Conservation (phyloP, 2,888 invertebrate genomes). For the Microdon myrmicae region DNA sequence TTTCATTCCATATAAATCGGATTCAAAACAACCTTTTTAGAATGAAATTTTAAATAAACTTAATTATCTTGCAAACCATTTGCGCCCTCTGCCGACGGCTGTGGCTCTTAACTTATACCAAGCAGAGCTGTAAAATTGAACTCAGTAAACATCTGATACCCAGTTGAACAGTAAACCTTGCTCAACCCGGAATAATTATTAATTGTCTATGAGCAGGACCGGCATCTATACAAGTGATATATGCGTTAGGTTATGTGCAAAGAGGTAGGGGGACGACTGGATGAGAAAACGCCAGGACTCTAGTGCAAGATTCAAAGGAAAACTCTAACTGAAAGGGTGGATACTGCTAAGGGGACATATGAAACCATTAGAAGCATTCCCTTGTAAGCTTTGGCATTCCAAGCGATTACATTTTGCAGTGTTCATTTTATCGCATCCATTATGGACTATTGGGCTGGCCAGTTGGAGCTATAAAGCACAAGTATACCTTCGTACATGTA, state of each 20-base stretch:
- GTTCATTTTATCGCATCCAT: constrained; percentile 33
- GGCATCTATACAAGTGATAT: constrained; percentile 1
- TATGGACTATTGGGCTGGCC: not conserved
- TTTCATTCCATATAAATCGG: constrained; percentile 16
- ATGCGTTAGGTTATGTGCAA: not conserved
- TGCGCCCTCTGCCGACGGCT: constrained; percentile 1
- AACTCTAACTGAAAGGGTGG: too few relatives aligned
- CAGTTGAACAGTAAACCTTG: constrained; percentile 31
- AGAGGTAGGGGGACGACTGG: too few relatives aligned
- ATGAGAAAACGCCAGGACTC: too few relatives aligned
- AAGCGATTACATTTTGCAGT: constrained; percentile 35
- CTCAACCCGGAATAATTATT: constrained; percentile 38
- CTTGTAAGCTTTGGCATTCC: constrained; percentile 29
- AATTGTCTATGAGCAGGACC: constrained; percentile 27
- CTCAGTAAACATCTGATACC: constrained; percentile 38
- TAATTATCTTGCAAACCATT: constrained; percentile 6
- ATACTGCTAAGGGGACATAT: too few relatives aligned
- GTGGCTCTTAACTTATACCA: not conserved
- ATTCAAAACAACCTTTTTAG: constrained; percentile 25
- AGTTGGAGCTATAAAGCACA: too few relatives aligned
- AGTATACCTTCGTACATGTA: too few relatives aligned
- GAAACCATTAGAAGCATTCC: too few relatives aligned
- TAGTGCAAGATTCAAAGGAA: too few relatives aligned
- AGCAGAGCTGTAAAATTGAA: constrained; percentile 28
- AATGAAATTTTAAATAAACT: constrained; percentile 27